Base-by-base conservation (phyloP, 2,888 invertebrate genomes). In the Malthinus seriepunctatus region DNA sequence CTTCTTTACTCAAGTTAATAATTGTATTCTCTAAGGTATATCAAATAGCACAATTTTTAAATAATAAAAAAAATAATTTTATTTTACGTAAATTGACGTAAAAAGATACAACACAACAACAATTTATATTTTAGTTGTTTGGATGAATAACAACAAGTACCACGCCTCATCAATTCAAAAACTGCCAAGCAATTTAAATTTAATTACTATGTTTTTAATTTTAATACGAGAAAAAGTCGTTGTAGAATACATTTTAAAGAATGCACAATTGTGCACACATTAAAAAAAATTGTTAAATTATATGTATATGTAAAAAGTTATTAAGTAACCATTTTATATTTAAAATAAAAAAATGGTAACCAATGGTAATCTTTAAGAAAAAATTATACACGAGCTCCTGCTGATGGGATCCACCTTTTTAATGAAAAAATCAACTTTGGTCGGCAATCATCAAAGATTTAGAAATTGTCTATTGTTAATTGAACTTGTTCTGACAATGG, bases 281-380 rank as follows among this genome's bases (percentile, higher is more conserved):
- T 32, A 32, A 23, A n/a, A 34, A 32, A 34, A 38, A 31, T 2
- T 3, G 23, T 23, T 3, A 23, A 23, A 23, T 23, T 23, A 23
- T 23, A 23, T 23, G 5, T 23, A 5, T 23, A 23, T 15, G 8
- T 12, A 12, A 37, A 38, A 4, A 42, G 31, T 47, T 62, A 63
- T 66, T 60, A 53, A 55, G 44, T 62, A 54, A 60, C 65, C 63
- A 65, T 66, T 66, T 66, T 65, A 63, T 57, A 33, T 59, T 51
- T 57, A 23, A 23, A 23, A 23, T 57, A 65, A 65, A 62, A 65
- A 65, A 61, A 63, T 58, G 58, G 60, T 60, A 59, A 63, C 66
- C 66, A 66, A 66, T 66, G 48, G 63, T 42, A 52, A 48, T 60
- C 56, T 56, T 44, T 32, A 23, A 23, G 51, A 23, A 56, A 44